A percentile compares a stretch with the other conserved stretches of the same genome.
Evolutionary conservation across 2,113 vertebrate species (phyloP).

Genomic region (Nothocercus nigrocapillus): DNA sequence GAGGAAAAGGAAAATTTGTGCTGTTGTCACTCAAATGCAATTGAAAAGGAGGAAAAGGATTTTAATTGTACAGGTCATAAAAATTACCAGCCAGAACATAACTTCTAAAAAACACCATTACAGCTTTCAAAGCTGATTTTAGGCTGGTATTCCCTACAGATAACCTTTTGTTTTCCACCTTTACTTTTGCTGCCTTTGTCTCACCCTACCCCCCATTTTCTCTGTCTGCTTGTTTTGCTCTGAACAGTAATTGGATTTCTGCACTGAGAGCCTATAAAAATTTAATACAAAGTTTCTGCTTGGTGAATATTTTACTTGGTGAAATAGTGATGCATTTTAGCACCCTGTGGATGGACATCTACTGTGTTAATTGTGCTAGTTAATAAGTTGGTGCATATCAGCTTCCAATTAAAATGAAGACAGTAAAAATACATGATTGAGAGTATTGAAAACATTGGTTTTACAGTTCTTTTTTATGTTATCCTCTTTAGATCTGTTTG

Average conservation of each 20-base stretch:
- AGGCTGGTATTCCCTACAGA: neutral
- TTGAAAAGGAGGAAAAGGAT: neutral
- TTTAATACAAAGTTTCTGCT: slow-evolving; percentile 23
- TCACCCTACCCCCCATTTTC: neutral
- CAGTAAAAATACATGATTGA: neutral
- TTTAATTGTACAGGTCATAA: neutral
- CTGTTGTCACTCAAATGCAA: neutral
- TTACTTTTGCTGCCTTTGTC: slow-evolving; percentile 16
- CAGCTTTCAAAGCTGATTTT: neutral
- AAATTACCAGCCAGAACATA: neutral
- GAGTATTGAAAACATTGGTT: neutral
- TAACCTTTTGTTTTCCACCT: neutral
- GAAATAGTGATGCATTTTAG: neutral
- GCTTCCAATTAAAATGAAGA: slow-evolving; percentile 49
- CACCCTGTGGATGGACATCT: neutral
- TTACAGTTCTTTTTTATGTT: neutral
- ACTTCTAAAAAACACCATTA: neutral
- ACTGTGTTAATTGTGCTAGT: neutral
- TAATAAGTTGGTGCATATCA: neutral
- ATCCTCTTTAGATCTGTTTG: neutral
- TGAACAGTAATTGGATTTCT: slow-evolving; percentile 61
- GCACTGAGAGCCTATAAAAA: slow-evolving; percentile 36
- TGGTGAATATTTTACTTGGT: slow-evolving; percentile 27
- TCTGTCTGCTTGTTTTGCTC: slow-evolving; percentile 29
- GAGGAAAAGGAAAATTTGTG: neutral